Evolutionary conservation across 2,888 invertebrate genomes (phyloP), one percentile per base, ranked within the genome.

Genomic region (Capitulum mitella): DNA sequence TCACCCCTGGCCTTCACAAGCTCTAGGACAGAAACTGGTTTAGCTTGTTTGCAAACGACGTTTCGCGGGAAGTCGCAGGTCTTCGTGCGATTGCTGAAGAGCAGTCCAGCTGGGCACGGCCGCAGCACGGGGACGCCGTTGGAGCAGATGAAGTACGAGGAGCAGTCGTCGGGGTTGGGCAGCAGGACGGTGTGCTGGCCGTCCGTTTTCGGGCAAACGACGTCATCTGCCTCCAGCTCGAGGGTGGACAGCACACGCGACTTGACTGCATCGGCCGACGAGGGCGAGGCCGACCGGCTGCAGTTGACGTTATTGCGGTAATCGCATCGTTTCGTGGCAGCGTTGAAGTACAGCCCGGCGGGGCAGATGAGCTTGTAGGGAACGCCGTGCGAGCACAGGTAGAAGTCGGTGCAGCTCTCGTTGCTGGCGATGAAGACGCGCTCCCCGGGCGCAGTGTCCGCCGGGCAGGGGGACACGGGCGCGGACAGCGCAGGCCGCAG

Each of bases 101-200:
- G 29, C n/a, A 58, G 58, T 6, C 58, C 58, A 2, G n/a, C n/a
- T 29, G 58, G 58, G 8, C 58, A 58, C n/a, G 58, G 58, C 58
- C n/a, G 78, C 54, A 79, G 78, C 79, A 79, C 78, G 16, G 81
- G 82, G 12, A 78, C 75, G 19, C 79, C 79, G n/a, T 80, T 79
- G 32, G 78, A 58, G 79, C 82, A 82, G 37, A 80, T 77, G 78
- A 78, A 82, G 77, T 79, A 82, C 32, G 75, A 78, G 26, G 70
- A n/a, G 43, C 82, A 82, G 79, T 80, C 80, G 32, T 61, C 75
- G 14, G 81, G 81, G 77, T 82, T 77, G n/a, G 79, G 77, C n/a
- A 64, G 54, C 58, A 58, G n/a, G 10, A 29, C 58, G 10, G 58
- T n/a, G 58, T 58, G 29, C n/a, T 6, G n/a, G 1, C 58, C 58